Percentiles rank a stretch among this genome's conserved stretches.
Conservation (phyloP, 1,140 invertebrate species). For the Eupeodes corollae region DNA sequence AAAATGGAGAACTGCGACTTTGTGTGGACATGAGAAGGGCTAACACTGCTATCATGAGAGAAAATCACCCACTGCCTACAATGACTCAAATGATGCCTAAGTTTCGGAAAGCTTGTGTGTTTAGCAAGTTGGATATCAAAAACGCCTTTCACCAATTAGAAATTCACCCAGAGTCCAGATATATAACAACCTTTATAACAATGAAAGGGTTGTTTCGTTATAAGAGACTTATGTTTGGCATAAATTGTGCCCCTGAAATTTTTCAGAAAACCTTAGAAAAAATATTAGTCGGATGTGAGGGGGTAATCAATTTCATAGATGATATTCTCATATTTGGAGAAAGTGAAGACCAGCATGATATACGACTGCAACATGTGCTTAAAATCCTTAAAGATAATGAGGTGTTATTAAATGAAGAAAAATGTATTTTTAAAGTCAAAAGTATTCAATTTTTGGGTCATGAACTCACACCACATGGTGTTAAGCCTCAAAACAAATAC, state of each 20-base stretch:
- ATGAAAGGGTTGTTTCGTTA: slow-evolving; percentile 20
- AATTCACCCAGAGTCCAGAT: slow-evolving; percentile 8
- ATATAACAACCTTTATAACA: slow-evolving; percentile 14
- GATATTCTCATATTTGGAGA: no score
- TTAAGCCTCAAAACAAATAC: no score
- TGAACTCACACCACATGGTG: no score
- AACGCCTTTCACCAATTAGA: slow-evolving; percentile 21
- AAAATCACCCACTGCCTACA: slow-evolving; percentile 21
- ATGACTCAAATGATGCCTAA: slow-evolving; percentile 15
- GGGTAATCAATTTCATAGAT: slow-evolving; percentile 2
- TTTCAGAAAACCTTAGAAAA: slow-evolving; percentile 15
- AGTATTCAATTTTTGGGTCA: no score
- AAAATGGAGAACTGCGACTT: slow-evolving; percentile 12
- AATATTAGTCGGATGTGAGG: slow-evolving; percentile 10
- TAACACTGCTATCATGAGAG: slow-evolving; percentile 17
- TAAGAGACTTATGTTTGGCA: slow-evolving; percentile 14
- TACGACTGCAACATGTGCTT: no score
- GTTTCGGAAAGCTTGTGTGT: slow-evolving; percentile 15
- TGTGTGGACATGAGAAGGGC: slow-evolving; percentile 21
- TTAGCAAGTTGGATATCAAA: slow-evolving; percentile 20
- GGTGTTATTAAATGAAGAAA: no score
- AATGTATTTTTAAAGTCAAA: no score
- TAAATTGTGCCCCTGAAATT: slow-evolving; percentile 13
- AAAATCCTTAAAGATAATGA: no score
- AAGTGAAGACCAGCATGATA: no score